phyloP scores from a whole-genome alignment of 2,888 invertebrate genomes.

The Himalopsyche japonica region DNA sequence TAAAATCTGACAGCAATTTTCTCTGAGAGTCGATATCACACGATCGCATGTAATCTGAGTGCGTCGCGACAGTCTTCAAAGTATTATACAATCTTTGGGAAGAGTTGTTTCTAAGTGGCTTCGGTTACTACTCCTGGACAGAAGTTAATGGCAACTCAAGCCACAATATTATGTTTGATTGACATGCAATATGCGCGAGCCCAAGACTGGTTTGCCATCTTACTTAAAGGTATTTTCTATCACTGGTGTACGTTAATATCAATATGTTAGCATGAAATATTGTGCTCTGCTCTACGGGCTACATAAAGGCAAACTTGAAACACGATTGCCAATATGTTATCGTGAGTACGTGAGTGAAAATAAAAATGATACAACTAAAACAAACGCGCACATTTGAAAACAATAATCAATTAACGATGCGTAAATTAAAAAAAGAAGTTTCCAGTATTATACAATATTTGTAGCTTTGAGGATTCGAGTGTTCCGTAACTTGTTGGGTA shows the following conservation, averaged over 20 bases:
- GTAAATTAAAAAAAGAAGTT: too few species aligned
- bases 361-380: too few species aligned
- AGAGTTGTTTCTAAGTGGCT: not conserved
- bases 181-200: not conserved
- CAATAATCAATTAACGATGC: too few species aligned
- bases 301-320: too few species aligned
- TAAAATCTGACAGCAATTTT: not conserved
- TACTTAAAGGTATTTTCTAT: not conserved
- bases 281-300: not conserved
- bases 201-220: not conserved
- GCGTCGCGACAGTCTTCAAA: not conserved
- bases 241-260: not conserved
- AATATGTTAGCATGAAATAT: not conserved
- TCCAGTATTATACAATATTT: too few species aligned
- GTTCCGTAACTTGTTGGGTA: too few species aligned
- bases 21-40: not conserved
- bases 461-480: too few species aligned
- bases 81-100: not conserved
- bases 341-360: too few species aligned
- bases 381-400: too few species aligned
- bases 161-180: not conserved
- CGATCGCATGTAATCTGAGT: not conserved
- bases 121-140: not conserved
- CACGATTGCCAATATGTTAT: too few species aligned
- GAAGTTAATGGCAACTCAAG: not conserved